Evolutionary conservation across 2,113 vertebrate species (phyloP), one percentile per base, ranked within the genome.

Genomic region (Pterocles gutturalis): DNA sequence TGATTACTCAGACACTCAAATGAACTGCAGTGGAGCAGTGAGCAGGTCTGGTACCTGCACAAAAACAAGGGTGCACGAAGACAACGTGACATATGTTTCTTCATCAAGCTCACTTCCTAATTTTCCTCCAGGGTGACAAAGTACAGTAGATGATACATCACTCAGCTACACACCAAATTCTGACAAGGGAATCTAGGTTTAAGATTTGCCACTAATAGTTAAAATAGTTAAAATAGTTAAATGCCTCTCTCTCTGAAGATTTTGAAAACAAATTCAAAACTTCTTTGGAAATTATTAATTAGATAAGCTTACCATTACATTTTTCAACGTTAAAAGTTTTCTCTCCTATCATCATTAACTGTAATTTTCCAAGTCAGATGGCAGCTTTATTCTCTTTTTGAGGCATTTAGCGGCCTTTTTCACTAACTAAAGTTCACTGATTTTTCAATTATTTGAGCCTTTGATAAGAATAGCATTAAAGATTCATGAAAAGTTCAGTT

Each of bases 51-150:
- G 21, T 16, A 36, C 17, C 48, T 51, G 34, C 60, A 55, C 25
- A 71, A 41, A 88, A 58, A 5, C 22, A 51, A 64, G 53, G 36
- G 16, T 69, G 36, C 36, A 25, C 12, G 10, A 67, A 45, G 72
- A 38, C 33, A 11, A 46, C 1, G 0, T 17, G 22, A 76, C 10
- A 28, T 5, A 33, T 0, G 0, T 51, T 65, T 41, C 65, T 28
- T 38, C 58, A 60, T 28, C 34, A 72, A 34, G 41, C 14, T 78
- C 7, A 9, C 46, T 85, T 53, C 58, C 15, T 48, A 16, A 28
- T 48, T 65, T 71, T 53, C 16, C 19, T 77, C 17, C 36, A 70
- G 29, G 5, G 6, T 86, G 21, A 82, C 9, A 13, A 71, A 65
- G 15, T 24, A 34, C n/a, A 43, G 38, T 8, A 60, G 64, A 70